phyloP scores from a whole-genome alignment of 2,113 vertebrate species.

The Macrotis lagotis region DNA sequence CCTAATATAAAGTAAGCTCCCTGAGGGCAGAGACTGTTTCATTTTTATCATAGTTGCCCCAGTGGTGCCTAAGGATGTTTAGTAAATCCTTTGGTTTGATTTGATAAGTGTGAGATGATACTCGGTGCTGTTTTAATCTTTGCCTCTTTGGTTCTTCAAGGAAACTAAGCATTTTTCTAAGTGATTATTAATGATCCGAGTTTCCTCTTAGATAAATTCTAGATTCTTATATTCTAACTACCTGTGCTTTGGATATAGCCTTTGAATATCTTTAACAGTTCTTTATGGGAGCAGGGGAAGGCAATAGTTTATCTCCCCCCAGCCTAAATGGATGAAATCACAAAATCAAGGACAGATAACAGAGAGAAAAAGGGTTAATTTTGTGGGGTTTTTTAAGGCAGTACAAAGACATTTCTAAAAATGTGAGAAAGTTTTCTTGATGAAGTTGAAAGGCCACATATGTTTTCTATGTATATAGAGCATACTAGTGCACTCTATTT shows the following conservation, averaged over 20 bases:
- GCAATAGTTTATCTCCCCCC: not conserved
- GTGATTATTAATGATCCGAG: not conserved
- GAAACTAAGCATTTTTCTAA: not conserved
- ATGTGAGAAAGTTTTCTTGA: not conserved
- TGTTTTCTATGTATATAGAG: no score
- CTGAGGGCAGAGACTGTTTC: not conserved
- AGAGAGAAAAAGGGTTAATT: not conserved
- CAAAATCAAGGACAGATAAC: not conserved
- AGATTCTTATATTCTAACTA: not conserved
- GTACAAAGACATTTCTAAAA: not conserved
- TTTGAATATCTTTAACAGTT: not conserved
- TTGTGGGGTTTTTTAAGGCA: no score
- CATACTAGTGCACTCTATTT: no score
- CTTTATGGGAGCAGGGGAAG: not conserved
- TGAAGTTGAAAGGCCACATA: not conserved
- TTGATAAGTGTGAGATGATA: not conserved
- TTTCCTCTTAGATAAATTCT: not conserved
- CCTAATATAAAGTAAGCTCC: not conserved
- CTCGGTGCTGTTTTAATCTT: not conserved
- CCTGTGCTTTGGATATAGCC: not conserved
- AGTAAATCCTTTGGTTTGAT: not conserved
- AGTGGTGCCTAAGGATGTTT: not conserved
- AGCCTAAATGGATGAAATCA: not conserved
- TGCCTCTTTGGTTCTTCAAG: not conserved
- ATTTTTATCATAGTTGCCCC: not conserved